Evolutionary conservation across 2,797 vertebrate genomes (phyloP).

Genomic region (Phalanger gymnotis): DNA sequence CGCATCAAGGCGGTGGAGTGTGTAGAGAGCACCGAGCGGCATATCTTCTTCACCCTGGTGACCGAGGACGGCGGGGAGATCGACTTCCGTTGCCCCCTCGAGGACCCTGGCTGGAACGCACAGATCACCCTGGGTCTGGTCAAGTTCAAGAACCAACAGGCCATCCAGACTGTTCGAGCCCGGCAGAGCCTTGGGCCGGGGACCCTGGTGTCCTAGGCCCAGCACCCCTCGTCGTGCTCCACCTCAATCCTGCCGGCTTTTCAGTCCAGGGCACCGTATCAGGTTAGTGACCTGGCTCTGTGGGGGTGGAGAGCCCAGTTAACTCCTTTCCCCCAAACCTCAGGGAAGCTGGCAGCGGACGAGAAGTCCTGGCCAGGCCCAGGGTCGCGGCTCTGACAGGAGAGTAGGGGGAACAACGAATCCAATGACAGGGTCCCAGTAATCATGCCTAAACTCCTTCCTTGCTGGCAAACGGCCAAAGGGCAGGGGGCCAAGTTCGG

Average conservation of each 20-base stretch:
- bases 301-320: neutral
- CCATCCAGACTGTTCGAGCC: conserved; percentile 90
- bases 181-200: conserved; percentile 86
- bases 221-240: neutral
- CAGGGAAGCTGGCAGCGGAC: neutral
- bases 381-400: neutral
- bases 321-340: neutral
- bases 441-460: neutral
- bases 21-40: conserved; percentile 93
- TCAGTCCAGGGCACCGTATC: neutral
- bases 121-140: conserved; percentile 94
- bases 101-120: conserved; percentile 93
- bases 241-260: neutral
- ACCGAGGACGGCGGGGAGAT: conserved; percentile 92
- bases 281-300: conserved; percentile 56
- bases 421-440: neutral
- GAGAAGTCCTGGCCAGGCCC: neutral
- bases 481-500: neutral
- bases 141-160: conserved; percentile 94
- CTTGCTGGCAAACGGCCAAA: neutral
- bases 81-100: conserved; percentile 93
- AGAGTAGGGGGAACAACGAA: neutral
- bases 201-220: conserved; percentile 73
- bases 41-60: conserved; percentile 95
- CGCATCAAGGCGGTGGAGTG: conserved; percentile 94